These are phyloP conservation scores for Glomeris marginata DNA, from an alignment of 2,888 invertebrate species.

Conservation along the genomic window DNA sequence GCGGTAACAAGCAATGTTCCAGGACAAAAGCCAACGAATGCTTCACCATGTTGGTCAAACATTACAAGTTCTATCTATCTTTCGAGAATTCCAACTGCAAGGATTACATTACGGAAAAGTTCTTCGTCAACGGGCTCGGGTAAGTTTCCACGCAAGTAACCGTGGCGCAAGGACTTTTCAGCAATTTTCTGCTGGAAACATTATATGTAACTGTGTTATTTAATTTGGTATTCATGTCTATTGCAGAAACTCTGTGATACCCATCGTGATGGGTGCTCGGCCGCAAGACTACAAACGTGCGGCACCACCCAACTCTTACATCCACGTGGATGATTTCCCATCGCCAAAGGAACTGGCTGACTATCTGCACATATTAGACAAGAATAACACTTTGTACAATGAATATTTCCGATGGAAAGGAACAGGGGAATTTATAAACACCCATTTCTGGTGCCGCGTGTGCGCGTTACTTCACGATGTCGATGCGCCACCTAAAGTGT, in stretches of 20 bases:
- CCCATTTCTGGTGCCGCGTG: constrained; percentile 82
- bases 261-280: constrained; percentile 91
- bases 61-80: constrained; percentile 92
- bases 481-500: constrained; percentile 27
- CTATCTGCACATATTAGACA: constrained; percentile 68
- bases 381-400: constrained; percentile 79
- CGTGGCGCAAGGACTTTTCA: too few relatives aligned
- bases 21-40: constrained; percentile 60
- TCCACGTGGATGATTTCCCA: constrained; percentile 90
- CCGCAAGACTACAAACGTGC: constrained; percentile 77
- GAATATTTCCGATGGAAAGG: constrained; percentile 90
- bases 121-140: constrained; percentile 86
- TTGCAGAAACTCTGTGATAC: constrained; percentile 62
- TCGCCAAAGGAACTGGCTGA: constrained; percentile 72
- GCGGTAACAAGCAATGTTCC: constrained; percentile 71
- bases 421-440: constrained; percentile 90
- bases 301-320: constrained; percentile 80
- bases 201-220: neutral
- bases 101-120: constrained; percentile 93
- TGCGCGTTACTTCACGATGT: constrained; percentile 63
- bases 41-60: constrained; percentile 73
- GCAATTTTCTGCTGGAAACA: too few relatives aligned
- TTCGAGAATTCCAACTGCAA: constrained; percentile 95
- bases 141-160: too few relatives aligned
- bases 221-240: constrained; percentile 23